These are phyloP conservation scores for Pleuronectes platessa DNA, from an alignment of 2,113 vertebrate species.

Conservation along the genomic window DNA sequence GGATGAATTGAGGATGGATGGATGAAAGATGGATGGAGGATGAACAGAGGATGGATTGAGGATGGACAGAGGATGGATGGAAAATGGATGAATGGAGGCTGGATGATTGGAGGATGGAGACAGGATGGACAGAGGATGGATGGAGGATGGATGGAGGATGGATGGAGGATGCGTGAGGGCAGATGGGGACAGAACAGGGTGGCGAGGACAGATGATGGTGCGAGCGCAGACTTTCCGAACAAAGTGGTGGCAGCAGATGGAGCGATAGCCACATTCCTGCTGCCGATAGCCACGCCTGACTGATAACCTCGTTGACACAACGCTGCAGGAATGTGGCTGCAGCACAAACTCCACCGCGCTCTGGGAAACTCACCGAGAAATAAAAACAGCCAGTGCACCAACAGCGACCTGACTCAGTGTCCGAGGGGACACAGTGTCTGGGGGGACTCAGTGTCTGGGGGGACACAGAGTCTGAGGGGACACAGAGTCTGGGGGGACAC, in stretches of 20 bases:
- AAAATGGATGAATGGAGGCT: neutral
- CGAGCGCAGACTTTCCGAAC: conserved; percentile 17
- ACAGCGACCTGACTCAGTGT: neutral
- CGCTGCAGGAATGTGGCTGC: conserved; percentile 68
- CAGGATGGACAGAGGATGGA: neutral
- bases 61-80: neutral
- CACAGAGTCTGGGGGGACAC: neutral
- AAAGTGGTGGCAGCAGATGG: conserved; percentile 53
- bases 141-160: no score
- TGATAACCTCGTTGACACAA: conserved; percentile 72
- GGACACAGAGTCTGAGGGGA: conserved; percentile 3
- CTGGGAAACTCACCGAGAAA: conserved; percentile 52
- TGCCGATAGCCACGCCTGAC: conserved; percentile 65
- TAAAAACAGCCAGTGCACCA: conserved; percentile 20
- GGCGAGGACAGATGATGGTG: no score
- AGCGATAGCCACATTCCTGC: conserved; percentile 64
- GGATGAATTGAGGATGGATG: neutral
- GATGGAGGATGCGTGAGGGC: no score
- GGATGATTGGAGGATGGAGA: no score
- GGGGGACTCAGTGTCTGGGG: no score
- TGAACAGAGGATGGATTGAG: neutral
- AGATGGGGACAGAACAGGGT: no score
- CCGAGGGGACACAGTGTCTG: no score
- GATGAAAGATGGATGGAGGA: neutral
- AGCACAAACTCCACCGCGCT: conserved; percentile 69